A percentile compares a stretch with the other conserved stretches of the same genome.
These are phyloP conservation scores for Babylonia areolata DNA, from an alignment of 1,140 invertebrate species.

Conservation along the genomic window DNA sequence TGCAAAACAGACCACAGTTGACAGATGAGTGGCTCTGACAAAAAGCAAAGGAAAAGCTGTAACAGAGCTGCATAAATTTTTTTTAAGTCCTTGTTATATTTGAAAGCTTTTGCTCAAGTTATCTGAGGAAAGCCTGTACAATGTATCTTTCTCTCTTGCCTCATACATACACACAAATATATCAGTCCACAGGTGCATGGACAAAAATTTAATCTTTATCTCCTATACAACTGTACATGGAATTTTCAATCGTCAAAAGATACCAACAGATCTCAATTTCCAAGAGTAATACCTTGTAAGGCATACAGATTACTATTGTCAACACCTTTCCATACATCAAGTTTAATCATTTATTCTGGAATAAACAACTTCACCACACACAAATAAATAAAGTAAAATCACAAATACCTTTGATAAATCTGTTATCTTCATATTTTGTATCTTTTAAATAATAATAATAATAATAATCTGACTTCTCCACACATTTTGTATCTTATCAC, in stretches of 20 bases:
- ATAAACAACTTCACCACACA: background rate
- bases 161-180: background rate
- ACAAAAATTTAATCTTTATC: conserved; percentile 34
- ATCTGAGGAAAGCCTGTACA: too few species aligned
- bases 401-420: too few species aligned
- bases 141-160: background rate
- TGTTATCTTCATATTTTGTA: too few species aligned
- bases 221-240: conserved; percentile 25
- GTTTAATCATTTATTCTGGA: background rate
- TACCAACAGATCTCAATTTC: conserved; percentile 1
- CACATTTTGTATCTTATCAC: too few species aligned
- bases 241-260: background rate
- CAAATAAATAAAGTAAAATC: background rate
- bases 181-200: background rate
- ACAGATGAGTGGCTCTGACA: too few species aligned
- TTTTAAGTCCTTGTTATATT: too few species aligned
- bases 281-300: background rate
- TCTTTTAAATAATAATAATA: too few species aligned
- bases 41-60: too few species aligned
- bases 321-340: background rate
- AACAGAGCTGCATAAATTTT: too few species aligned
- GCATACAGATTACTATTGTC: background rate
- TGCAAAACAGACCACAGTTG: too few species aligned
- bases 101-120: too few species aligned
- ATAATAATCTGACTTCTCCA: too few species aligned